Percentiles rank a stretch among this genome's conserved stretches.
Evolutionary conservation across 2,888 invertebrate genomes (phyloP).

Genomic region (Agrochola lota): DNA sequence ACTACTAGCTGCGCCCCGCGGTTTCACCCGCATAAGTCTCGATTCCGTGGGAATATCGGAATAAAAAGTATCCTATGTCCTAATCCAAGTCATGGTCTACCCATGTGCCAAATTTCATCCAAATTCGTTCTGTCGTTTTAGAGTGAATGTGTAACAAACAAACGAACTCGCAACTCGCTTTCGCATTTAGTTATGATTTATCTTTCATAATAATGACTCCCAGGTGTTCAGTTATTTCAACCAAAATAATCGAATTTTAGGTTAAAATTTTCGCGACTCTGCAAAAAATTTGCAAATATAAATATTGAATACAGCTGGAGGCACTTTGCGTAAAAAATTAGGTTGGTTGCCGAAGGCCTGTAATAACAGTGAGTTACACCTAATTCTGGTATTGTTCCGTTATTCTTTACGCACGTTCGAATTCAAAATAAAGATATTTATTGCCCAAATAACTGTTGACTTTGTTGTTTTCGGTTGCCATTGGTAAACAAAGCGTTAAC

Average conservation of each 20-base stretch:
- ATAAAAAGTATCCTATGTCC: no score
- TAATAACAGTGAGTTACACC: constrained; percentile 62
- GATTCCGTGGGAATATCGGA: no score
- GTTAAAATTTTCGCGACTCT: constrained; percentile 29
- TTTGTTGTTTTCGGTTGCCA: constrained; percentile 53
- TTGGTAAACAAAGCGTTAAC: constrained; percentile 60
- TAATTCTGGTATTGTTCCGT: constrained; percentile 64
- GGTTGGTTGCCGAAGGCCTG: constrained; percentile 36
- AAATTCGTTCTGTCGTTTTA: no score
- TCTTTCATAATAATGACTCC: constrained; percentile 20
- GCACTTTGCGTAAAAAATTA: constrained; percentile 51
- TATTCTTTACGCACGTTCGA: constrained; percentile 61
- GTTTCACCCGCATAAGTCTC: no score
- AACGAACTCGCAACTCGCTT: no score
- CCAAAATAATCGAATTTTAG: constrained; percentile 47
- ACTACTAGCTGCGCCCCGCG: neutral
- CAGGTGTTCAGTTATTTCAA: constrained; percentile 35
- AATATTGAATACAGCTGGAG: constrained; percentile 55
- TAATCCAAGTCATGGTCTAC: no score
- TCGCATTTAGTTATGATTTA: neutral
- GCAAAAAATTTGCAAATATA: constrained; percentile 48
- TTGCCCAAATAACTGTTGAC: constrained; percentile 61
- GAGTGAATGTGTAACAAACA: no score
- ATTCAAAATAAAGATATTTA: constrained; percentile 65
- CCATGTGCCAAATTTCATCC: no score